phyloP scores from a whole-genome alignment of 2,888 invertebrate genomes.

The Cosmia trapezina region DNA sequence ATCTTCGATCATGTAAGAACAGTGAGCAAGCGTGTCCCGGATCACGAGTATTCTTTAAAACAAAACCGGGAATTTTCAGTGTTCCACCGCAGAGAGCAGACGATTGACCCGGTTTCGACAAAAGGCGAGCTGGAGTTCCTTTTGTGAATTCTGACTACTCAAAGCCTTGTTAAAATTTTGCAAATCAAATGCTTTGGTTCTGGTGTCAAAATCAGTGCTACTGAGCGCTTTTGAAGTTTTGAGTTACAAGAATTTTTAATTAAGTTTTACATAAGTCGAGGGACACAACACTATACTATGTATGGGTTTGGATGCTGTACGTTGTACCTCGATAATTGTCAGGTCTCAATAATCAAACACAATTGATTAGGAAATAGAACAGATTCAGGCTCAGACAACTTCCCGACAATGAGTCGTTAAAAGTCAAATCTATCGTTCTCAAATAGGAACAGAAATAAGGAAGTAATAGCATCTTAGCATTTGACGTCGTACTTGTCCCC shows the following conservation, averaged over 20 bases:
- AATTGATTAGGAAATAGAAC: background rate
- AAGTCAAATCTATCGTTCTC: background rate
- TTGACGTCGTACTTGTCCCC: background rate
- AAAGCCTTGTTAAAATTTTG: slow-evolving; percentile 21
- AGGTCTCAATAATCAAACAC: background rate
- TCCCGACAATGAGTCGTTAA: slow-evolving; percentile 4
- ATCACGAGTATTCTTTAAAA: slow-evolving; percentile 6
- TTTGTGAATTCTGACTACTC: slow-evolving; percentile 23
- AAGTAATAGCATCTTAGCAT: background rate
- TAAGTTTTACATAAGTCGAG: background rate
- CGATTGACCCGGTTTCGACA: slow-evolving; percentile 51
- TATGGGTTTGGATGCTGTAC: background rate
- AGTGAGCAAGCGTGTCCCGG: background rate
- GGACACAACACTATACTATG: too few species aligned
- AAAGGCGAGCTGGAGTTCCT: slow-evolving; percentile 28
- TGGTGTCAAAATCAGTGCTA: slow-evolving; percentile 5
- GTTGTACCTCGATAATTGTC: background rate
- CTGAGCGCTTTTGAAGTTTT: slow-evolving; percentile 3
- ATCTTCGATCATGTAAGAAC: background rate
- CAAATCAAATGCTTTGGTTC: slow-evolving; percentile 18
- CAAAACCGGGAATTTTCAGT: background rate
- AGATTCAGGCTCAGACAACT: background rate
- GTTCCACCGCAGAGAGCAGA: slow-evolving; percentile 13
- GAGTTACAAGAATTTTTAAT: background rate
- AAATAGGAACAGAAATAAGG: slow-evolving; percentile 12